These are phyloP conservation scores for Aldabrachelys gigantea DNA, from an alignment of 2,113 vertebrate genomes.

Conservation along the genomic window DNA sequence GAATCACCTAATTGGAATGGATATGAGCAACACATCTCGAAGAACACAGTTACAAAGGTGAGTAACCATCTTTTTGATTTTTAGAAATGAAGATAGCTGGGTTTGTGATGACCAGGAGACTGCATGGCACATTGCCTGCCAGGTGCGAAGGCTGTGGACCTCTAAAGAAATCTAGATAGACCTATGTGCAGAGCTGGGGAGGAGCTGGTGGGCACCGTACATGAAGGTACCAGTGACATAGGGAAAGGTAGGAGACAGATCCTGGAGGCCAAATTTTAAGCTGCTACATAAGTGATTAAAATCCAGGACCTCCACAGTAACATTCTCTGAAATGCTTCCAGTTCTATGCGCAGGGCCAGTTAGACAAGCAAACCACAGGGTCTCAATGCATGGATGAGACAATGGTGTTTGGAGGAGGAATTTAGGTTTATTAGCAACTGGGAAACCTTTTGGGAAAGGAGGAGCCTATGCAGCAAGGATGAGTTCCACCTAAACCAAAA, in stretches of 20 bases:
- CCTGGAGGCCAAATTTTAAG: neutral
- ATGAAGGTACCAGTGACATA: neutral
- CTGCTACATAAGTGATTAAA: neutral
- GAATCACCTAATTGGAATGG: too few species aligned
- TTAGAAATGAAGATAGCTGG: neutral
- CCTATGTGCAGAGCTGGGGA: neutral
- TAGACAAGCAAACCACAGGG: too few species aligned
- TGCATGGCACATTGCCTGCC: neutral
- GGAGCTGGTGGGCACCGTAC: neutral
- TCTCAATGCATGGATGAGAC: too few species aligned
- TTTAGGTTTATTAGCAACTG: too few species aligned
- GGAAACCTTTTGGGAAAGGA: too few species aligned
- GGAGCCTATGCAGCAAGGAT: too few species aligned
- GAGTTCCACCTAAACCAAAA: too few species aligned
- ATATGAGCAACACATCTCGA: too few species aligned
- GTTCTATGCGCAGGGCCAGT: neutral
- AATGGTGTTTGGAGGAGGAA: too few species aligned
- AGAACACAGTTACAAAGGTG: too few species aligned
- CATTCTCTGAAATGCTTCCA: neutral
- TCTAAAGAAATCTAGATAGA: neutral
- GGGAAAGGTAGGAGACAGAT: neutral
- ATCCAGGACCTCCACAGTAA: neutral
- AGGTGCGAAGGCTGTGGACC: neutral
- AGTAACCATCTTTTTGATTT: too few species aligned
- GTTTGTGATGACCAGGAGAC: neutral